Percentiles rank a stretch among this genome's conserved stretches.
Evolutionary conservation across 64 coral and sea anemone species (phyloP).

Genomic region (Montipora cactus): DNA sequence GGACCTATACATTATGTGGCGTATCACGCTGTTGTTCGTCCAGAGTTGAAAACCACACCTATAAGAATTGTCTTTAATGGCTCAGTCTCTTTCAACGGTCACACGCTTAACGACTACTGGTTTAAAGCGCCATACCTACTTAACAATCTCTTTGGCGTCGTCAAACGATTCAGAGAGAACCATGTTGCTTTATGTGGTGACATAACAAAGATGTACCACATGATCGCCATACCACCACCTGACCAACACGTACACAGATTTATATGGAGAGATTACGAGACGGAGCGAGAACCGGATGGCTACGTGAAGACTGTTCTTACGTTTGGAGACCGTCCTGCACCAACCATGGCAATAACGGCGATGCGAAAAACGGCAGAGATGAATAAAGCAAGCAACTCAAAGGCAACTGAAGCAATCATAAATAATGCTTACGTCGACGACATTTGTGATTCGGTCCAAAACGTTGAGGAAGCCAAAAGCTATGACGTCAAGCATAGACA

Average conservation of each 20-base stretch:
- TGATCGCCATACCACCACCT: no score
- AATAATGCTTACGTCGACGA: conserved; percentile 61
- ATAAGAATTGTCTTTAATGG: conserved; percentile 46
- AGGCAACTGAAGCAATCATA: conserved; percentile 33
- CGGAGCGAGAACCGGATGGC: conserved; percentile 10
- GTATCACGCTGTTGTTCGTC: neutral
- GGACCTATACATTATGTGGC: neutral
- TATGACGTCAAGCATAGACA: conserved; percentile 36
- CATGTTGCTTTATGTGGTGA: neutral
- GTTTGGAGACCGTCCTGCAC: neutral
- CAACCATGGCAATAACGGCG: conserved; percentile 47
- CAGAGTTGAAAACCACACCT: neutral
- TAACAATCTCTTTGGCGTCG: conserved; percentile 38
- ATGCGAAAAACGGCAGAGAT: conserved; percentile 53
- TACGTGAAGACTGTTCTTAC: neutral
- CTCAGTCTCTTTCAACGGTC: conserved; percentile 40
- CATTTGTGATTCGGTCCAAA: conserved; percentile 60
- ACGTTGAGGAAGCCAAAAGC: conserved; percentile 7
- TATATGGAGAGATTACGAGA: no score
- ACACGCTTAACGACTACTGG: conserved; percentile 19
- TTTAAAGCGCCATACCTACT: neutral
- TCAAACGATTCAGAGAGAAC: conserved; percentile 31
- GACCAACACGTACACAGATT: no score
- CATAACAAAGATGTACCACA: conserved; percentile 69
- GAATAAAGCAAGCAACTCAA: neutral